Evolutionary conservation across 2,888 invertebrate species (phyloP), one percentile per base, ranked within the genome.

Genomic region (Sinopyrophorus schimmeli): DNA sequence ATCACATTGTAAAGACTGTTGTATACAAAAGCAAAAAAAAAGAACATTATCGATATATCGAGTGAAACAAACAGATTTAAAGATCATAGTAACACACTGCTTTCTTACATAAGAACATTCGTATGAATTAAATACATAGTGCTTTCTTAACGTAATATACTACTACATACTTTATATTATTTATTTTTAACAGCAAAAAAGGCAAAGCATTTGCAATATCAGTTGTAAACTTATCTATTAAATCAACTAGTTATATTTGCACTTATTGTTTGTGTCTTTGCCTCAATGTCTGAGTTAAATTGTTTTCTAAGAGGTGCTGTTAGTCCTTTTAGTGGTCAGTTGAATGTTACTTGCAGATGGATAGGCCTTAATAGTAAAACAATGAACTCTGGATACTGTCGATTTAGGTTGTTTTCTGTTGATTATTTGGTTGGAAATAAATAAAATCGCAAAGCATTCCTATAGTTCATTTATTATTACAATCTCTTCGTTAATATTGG

Each of bases 1-100:
- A 67, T 65, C 65, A 66, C 63, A 60, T 56, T 66, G 60, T 65
- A 66, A 67, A 67, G 66, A 67, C 67, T 67, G 65, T 63, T 60
- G 58, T 60, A 63, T 60, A 61, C 57, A 62, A 61, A 54, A 17
- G 10, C n/a, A 21, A 34, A 5, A 17, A 17, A 17, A 50, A 26
- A 34, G 28, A 57, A 58, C 34, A 60, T 53, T 60, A 63, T 62
- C 60, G 61, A 58, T 62, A 62, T 62, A 62, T 60, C 58, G 61
- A 65, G 60, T 54, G 59, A 64, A 60, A 58, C 55, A 49, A 59
- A 56, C 52, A 57, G 55, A 57, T 59, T 58, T 52, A 54, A 57
- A 59, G 51, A 55, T 58, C 49, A 56, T 58, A 61, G 57, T 54
- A 59, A 58, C 59, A 60, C 57, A 61, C 58, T 58, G 65, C 65